These are phyloP conservation scores for Rhodinocichla rosea DNA, from an alignment of 2,113 vertebrate species.

Conservation along the genomic window DNA sequence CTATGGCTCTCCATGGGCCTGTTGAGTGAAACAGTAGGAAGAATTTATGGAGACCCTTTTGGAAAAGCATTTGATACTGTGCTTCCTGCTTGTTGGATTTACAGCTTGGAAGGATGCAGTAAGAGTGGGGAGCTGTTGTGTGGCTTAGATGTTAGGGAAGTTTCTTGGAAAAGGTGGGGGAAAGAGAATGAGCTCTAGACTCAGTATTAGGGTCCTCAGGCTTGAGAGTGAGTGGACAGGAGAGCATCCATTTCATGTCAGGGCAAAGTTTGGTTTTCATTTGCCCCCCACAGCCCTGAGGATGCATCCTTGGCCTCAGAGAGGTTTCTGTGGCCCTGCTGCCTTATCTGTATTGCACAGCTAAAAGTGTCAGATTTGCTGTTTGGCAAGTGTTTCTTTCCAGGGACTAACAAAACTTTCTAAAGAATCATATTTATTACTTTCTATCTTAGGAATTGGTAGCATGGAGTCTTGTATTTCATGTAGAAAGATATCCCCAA, in stretches of 20 bases:
- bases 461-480: neutral
- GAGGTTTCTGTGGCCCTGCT: neutral
- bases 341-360: rapidly evolving
- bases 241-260: neutral
- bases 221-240: neutral
- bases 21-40: neutral
- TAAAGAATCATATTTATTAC: neutral
- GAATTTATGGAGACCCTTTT: neutral
- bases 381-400: neutral
- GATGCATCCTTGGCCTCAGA: rapidly evolving
- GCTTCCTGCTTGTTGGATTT: slow-evolving; percentile 16
- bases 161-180: neutral
- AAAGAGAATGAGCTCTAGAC: neutral
- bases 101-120: neutral
- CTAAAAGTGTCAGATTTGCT: neutral
- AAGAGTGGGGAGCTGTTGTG: neutral
- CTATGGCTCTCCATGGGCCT: neutral
- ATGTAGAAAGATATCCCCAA: neutral
- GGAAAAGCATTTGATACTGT: neutral
- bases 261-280: neutral
- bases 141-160: neutral
- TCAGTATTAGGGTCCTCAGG: rapidly evolving
- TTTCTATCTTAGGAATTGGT: neutral
- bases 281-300: neutral
- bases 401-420: neutral